phyloP scores from a whole-genome alignment of 2,888 invertebrate genomes.

The Lithophane ornitopus region DNA sequence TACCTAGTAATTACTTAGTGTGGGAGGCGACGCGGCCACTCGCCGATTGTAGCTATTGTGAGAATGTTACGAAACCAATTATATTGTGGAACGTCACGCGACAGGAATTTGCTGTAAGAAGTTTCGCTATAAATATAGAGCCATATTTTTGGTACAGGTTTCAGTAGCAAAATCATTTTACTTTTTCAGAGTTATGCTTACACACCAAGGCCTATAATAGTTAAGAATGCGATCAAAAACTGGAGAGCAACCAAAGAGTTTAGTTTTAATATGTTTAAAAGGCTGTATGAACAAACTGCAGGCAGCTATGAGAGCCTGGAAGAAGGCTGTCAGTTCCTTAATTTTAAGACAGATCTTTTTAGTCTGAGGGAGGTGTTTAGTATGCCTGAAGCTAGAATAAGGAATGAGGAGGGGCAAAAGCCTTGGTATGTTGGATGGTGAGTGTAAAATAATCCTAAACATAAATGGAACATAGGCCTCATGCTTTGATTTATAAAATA shows the following conservation, averaged over 20 bases:
- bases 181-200: constrained; percentile 92
- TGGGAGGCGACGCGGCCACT: constrained; percentile 97
- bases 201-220: constrained; percentile 94
- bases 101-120: constrained; percentile 91
- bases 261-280: constrained; percentile 92
- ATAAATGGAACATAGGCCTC: neutral
- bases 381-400: constrained; percentile 93
- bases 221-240: constrained; percentile 93
- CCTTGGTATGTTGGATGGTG: constrained; percentile 98
- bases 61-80: constrained; percentile 92
- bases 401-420: constrained; percentile 91
- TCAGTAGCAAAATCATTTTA: constrained; percentile 19
- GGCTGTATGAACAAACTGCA: constrained; percentile 92
- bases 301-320: constrained; percentile 94
- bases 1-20: constrained; percentile 95
- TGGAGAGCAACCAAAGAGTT: constrained; percentile 94
- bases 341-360: constrained; percentile 95
- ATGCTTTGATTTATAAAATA: neutral
- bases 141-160: constrained; percentile 24
- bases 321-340: constrained; percentile 96
- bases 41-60: constrained; percentile 95
- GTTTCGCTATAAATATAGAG: constrained; percentile 42
- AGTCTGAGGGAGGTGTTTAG: constrained; percentile 94
- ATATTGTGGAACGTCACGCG: constrained; percentile 93
- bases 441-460: constrained; percentile 72